A percentile compares a stretch with the other conserved stretches of the same genome.
Evolutionary conservation across 2,888 invertebrate species (phyloP).

Genomic region (Drosophila anceps): DNA sequence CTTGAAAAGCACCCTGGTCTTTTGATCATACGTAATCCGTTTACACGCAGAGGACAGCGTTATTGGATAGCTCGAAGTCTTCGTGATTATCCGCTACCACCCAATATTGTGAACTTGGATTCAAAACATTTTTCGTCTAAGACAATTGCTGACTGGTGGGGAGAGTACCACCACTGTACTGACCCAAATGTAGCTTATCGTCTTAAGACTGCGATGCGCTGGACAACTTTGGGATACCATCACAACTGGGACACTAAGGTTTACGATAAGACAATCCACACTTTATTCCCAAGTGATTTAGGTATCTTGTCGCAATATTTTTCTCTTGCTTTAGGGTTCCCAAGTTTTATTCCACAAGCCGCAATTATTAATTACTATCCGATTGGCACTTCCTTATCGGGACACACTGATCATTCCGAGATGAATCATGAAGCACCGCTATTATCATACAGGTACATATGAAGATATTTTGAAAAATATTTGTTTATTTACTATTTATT

Average conservation of each 20-base stretch:
- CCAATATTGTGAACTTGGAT: constrained; percentile 86
- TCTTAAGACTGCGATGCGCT: constrained; percentile 88
- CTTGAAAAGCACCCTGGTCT: constrained; percentile 90
- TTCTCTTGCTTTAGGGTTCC: constrained; percentile 86
- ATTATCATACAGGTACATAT: constrained; percentile 92
- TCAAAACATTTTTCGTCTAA: constrained; percentile 62
- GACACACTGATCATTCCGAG: constrained; percentile 98
- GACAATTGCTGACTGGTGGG: constrained; percentile 88
- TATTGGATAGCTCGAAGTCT: constrained; percentile 94
- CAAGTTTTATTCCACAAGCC: constrained; percentile 92
- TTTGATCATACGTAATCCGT: constrained; percentile 93
- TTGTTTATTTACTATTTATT: background rate
- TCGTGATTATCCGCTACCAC: constrained; percentile 90
- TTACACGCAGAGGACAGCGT: constrained; percentile 90
- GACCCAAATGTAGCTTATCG: constrained; percentile 70
- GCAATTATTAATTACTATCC: constrained; percentile 99
- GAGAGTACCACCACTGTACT: constrained; percentile 84
- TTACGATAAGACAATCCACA: constrained; percentile 89
- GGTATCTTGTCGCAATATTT: constrained; percentile 88
- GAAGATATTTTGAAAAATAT: background rate
- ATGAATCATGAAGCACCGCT: constrained; percentile 93
- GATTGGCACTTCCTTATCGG: constrained; percentile 95
- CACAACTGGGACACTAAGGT: constrained; percentile 99
- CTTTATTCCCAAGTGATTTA: constrained; percentile 91
- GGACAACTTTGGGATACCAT: constrained; percentile 98